phyloP scores from a whole-genome alignment of 2,797 vertebrate genomes.

The Gymnoscopelus braueri region DNA sequence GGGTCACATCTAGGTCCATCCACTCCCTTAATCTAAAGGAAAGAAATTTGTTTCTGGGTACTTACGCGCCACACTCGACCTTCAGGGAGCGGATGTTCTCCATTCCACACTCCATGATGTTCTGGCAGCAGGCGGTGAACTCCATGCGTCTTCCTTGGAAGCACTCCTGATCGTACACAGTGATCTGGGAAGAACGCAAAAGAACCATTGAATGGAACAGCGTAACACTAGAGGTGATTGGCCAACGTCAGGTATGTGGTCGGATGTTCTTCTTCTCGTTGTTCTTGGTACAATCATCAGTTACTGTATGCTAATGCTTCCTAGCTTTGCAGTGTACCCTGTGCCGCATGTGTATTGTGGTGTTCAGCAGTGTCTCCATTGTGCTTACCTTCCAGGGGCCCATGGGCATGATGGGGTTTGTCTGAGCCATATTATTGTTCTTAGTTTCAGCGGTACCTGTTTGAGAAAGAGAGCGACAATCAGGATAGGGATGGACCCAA shows the following conservation, averaged over 20 bases:
- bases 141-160: slow-evolving; percentile 96
- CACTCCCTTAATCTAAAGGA: not conserved
- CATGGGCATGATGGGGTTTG: slow-evolving; percentile 85
- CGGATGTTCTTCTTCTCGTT: no score
- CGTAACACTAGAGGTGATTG: no score
- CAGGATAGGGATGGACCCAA: not conserved
- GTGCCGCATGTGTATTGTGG: slow-evolving; percentile 8
- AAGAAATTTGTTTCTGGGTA: slow-evolving; percentile 49
- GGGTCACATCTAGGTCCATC: not conserved
- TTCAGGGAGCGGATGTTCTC: slow-evolving; percentile 95
- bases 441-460: slow-evolving; percentile 73
- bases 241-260: no score
- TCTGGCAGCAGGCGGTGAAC: slow-evolving; percentile 93
- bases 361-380: not conserved
- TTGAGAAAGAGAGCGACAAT: slow-evolving; percentile 9
- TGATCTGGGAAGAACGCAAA: slow-evolving; percentile 82
- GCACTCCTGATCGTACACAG: slow-evolving; percentile 94
- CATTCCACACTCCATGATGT: slow-evolving; percentile 92
- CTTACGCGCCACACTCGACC: slow-evolving; percentile 94
- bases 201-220: no score
- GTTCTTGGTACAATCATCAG: not conserved
- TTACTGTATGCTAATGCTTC: not conserved
- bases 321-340: not conserved
- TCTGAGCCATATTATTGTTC: slow-evolving; percentile 90
- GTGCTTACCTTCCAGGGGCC: slow-evolving; percentile 93